phyloP scores from a whole-genome alignment of 2,888 invertebrate genomes.

The Branchipolynoe longqiensis region DNA sequence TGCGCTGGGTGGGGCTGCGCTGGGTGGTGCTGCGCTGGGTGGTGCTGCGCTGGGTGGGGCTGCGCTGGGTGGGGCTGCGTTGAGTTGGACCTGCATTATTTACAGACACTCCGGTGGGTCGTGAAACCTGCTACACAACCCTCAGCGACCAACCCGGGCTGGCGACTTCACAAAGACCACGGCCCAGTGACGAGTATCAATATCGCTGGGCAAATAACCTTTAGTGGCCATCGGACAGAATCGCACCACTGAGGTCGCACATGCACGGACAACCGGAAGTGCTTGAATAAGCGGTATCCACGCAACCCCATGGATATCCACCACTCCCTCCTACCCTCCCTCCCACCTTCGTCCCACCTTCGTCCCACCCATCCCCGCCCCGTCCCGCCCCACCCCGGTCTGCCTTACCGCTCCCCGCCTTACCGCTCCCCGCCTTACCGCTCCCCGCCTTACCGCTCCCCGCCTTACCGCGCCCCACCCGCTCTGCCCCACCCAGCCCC shows the following conservation, averaged over 20 bases:
- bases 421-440: too few species aligned
- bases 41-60: background rate
- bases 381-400: too few species aligned
- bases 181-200: background rate
- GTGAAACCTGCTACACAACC: background rate
- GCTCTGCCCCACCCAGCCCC: background rate
- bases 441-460: too few species aligned
- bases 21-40: too few species aligned
- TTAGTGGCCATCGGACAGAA: conserved; percentile 9
- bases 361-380: too few species aligned
- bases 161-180: conserved; percentile 3
- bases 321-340: too few species aligned
- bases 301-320: too few species aligned
- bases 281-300: too few species aligned
- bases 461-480: too few species aligned
- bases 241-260: conserved; percentile 4
- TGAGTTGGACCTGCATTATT: background rate
- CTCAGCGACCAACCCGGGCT: background rate
- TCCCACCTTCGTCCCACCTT: too few species aligned
- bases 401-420: too few species aligned
- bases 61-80: background rate
- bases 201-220: conserved; percentile 22
- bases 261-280: conserved; percentile 8
- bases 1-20: too few species aligned
- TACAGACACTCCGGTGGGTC: background rate